Evolutionary conservation across 2,113 vertebrate genomes (phyloP).

Genomic region (Sapayoa aenigma): DNA sequence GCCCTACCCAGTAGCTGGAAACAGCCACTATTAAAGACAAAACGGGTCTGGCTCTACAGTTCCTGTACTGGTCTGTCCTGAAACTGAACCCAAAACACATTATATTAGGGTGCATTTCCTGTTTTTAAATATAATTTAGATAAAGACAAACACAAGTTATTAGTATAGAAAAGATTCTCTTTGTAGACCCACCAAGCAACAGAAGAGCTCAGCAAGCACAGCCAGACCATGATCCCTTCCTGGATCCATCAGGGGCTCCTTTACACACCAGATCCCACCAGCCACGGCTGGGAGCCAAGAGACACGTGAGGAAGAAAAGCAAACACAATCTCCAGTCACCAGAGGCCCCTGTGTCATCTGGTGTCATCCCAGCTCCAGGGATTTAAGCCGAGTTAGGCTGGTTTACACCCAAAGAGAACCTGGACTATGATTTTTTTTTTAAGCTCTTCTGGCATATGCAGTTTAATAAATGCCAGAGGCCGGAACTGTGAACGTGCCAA

Average conservation of each 20-base stretch:
- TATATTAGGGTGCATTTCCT: neutral
- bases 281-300: neutral
- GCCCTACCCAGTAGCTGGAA: neutral
- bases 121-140: neutral
- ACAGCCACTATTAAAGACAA: neutral
- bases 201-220: neutral
- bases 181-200: fast-evolving
- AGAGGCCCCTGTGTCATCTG: neutral
- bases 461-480: neutral
- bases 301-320: neutral
- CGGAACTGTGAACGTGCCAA: neutral
- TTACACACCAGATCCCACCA: neutral
- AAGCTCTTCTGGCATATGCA: neutral
- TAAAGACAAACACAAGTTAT: neutral
- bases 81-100: neutral
- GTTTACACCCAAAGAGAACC: neutral
- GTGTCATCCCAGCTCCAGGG: neutral
- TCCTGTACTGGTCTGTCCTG: neutral
- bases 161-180: neutral
- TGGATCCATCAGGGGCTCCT: neutral
- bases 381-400: neutral
- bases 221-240: neutral
- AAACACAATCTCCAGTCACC: neutral
- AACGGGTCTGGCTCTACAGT: neutral
- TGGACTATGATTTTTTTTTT: neutral